A percentile compares a stretch with the other conserved stretches of the same genome.
These are phyloP conservation scores for Piaya cayana DNA, from an alignment of 2,113 vertebrate genomes.

Conservation along the genomic window DNA sequence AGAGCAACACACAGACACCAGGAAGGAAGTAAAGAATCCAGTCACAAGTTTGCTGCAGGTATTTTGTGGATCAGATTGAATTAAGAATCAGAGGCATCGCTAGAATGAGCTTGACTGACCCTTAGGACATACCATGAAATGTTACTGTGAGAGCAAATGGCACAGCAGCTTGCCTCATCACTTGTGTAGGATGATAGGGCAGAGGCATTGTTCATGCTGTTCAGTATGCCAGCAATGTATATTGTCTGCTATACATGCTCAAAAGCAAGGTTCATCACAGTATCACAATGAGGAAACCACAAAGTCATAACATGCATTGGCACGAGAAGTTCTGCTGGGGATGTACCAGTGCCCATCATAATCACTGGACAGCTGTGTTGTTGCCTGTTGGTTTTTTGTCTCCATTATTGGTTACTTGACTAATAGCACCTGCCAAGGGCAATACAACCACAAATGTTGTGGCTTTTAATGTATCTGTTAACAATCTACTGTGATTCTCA, in stretches of 20 bases:
- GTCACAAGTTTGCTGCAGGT: not conserved
- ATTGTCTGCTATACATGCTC: fast-evolving
- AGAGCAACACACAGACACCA: not conserved
- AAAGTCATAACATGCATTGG: not conserved
- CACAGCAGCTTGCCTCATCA: not conserved
- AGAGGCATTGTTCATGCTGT: not conserved
- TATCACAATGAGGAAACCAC: not conserved
- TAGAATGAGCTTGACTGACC: not conserved
- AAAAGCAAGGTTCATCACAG: not conserved
- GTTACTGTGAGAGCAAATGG: not conserved
- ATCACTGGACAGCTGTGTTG: not conserved
- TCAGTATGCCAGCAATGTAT: not conserved
- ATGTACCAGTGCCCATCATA: not conserved
- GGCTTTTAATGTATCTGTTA: not conserved
- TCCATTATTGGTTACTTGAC: not conserved
- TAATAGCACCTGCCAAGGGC: not conserved
- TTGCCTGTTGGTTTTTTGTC: not conserved
- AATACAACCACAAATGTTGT: not conserved
- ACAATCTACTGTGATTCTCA: not conserved
- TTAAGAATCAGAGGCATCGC: not conserved
- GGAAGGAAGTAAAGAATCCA: not conserved
- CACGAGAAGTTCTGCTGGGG: not conserved
- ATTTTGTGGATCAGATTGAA: not conserved
- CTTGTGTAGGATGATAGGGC: not conserved
- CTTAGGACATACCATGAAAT: not conserved